Base-by-base conservation (phyloP, 2,113 vertebrate species). In the Platysteira castanea region DNA sequence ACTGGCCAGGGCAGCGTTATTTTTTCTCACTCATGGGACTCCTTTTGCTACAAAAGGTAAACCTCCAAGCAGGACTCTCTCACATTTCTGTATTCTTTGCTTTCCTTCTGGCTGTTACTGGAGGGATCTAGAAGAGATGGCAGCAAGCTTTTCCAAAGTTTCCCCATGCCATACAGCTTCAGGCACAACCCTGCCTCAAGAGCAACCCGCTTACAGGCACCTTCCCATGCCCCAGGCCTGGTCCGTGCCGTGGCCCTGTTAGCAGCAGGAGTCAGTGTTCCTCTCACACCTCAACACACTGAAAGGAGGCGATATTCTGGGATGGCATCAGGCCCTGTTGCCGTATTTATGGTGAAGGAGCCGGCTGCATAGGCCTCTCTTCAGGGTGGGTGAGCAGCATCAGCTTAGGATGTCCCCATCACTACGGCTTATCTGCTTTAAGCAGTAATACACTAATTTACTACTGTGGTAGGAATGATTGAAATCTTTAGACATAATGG, bases 401-500 rank as follows among this genome's bases (percentile, higher is more conserved):
- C 71, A 52, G 74, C 92, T 94, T 93, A 92, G 73, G 94, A 92
- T 94, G 90, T 79, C 94, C 94, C 76, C 93, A 82, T 96, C 61
- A 65, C 93, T 79, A 57, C 22, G 7, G 94, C 96, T 97, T 91
- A 90, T 81, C 89, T 96, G 92, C 94, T 96, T 98, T 97, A 96
- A 96, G 95, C 95, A 90, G 91, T 94, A 96, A 97, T 97, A 96
- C 94, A 90, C 96, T 96, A 97, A 98, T 98, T 98, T 98, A 96
- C 97, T 96, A 96, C 87, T 91, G 95, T 96, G 96, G 93, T 98
- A 97, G 94, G 96, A 98, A 98, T 97, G 97, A 98, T 95, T 98
- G 98, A 98, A 98, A 98, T 98, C 98, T 98, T 98, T 98, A 98
- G 97, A 97, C 97, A 98, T 98, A 98, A 98, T 98, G 97, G 97